These are phyloP conservation scores for Chalcosyrphus nemorum DNA, from an alignment of 2,888 invertebrate genomes.

Conservation along the genomic window DNA sequence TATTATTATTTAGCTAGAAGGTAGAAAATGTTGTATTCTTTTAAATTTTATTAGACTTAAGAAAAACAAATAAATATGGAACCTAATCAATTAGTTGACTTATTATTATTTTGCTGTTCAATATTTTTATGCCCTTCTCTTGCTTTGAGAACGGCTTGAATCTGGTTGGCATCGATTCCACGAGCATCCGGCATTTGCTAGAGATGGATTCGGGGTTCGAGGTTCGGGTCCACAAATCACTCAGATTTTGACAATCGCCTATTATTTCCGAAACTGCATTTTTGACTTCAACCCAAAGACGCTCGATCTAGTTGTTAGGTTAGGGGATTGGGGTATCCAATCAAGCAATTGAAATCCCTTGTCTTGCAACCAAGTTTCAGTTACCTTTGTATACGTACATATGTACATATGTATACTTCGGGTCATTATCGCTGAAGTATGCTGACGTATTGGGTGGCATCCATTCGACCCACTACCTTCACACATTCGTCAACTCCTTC, in stretches of 20 bases:
- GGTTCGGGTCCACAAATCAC: no score
- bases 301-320: not conserved
- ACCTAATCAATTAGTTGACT: no score
- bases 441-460: not conserved
- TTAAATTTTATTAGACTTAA: no score
- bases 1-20: no score
- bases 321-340: not conserved
- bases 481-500: not conserved
- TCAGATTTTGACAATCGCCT: not conserved
- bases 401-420: not conserved
- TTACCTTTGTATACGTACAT: not conserved
- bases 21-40: no score
- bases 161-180: not conserved
- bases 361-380: not conserved
- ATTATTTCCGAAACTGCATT: not conserved
- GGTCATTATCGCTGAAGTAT: not conserved
- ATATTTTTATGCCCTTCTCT: not conserved
- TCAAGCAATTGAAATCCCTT: not conserved
- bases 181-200: not conserved
- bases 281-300: not conserved
- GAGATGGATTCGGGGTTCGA: no score
- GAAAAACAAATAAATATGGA: no score
- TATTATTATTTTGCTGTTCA: no score
- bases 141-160: not conserved
- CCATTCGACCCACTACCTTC: not conserved